These are phyloP conservation scores for Tetramorium parvispinum DNA, from an alignment of 1,140 invertebrate genomes.

Conservation along the genomic window DNA sequence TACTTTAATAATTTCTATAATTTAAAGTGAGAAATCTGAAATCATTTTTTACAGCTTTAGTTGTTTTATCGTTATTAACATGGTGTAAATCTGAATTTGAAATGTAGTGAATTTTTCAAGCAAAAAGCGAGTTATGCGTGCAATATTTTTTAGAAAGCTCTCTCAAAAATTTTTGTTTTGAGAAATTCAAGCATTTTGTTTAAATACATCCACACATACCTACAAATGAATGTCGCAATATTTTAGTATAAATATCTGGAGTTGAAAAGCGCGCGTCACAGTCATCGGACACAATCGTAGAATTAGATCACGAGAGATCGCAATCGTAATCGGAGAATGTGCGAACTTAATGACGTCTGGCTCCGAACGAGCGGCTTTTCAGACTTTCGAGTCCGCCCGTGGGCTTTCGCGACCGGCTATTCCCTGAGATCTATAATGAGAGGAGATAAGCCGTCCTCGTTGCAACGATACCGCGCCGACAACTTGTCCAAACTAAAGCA, in stretches of 20 bases:
- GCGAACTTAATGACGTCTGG: slow-evolving; percentile 15
- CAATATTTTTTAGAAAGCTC: not conserved
- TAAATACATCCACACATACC: not conserved
- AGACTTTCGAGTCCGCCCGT: not conserved
- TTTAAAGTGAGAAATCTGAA: too few relatives aligned
- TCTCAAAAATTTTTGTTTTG: not conserved
- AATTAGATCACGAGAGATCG: slow-evolving; percentile 29
- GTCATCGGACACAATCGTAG: not conserved
- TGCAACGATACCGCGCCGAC: slow-evolving; percentile 40
- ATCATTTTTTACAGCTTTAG: too few relatives aligned
- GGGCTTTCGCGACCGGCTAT: slow-evolving; percentile 9
- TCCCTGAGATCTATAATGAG: slow-evolving; percentile 47
- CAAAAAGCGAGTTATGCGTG: too few relatives aligned
- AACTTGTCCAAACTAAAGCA: slow-evolving; percentile 60
- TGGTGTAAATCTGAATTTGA: not conserved
- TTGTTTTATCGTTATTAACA: too few relatives aligned
- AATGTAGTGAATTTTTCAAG: not conserved
- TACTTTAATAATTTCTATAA: too few relatives aligned
- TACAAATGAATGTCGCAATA: not conserved
- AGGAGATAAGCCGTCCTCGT: slow-evolving; percentile 26
- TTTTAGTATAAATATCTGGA: not conserved
- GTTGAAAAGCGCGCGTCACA: slow-evolving; percentile 2
- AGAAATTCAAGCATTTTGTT: not conserved
- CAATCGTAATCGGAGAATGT: slow-evolving; percentile 13
- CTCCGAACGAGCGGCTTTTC: not conserved